Percentiles rank a stretch among this genome's conserved stretches.
phyloP scores from a whole-genome alignment of 1,140 invertebrate species.

The Copidosoma floridanum region DNA sequence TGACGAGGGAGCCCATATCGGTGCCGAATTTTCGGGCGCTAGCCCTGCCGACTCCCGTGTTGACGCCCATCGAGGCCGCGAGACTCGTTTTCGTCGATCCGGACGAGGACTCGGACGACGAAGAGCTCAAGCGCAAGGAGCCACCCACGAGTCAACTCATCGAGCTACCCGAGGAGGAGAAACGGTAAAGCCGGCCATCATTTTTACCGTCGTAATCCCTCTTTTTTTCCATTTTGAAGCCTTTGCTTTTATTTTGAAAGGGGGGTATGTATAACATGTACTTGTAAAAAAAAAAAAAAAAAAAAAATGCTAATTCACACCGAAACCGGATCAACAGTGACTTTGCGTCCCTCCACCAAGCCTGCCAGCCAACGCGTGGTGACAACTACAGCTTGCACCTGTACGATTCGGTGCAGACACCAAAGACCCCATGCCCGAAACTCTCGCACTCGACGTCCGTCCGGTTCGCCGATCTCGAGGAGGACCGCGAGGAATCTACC shows the following conservation, averaged over 20 bases:
- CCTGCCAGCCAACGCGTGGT: conserved; percentile 55
- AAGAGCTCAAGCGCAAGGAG: conserved; percentile 44
- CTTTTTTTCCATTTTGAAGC: no score
- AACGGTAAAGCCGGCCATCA: no score
- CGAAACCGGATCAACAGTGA: no score
- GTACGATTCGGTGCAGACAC: conserved; percentile 59
- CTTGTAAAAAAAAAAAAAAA: no score
- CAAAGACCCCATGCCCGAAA: conserved; percentile 61
- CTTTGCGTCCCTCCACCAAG: conserved; percentile 54
- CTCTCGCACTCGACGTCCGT: conserved; percentile 68
- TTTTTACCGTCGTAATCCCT: no score
- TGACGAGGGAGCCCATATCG: conserved; percentile 71
- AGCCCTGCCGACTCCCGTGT: conserved; percentile 63
- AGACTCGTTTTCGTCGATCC: conserved; percentile 71
- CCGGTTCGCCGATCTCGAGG: conserved; percentile 61
- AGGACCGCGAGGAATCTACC: conserved; percentile 69
- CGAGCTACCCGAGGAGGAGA: conserved; percentile 51
- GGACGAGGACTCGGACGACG: conserved; percentile 65
- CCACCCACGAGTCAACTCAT: conserved; percentile 47
- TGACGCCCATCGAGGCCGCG: conserved; percentile 69
- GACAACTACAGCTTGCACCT: conserved; percentile 64
- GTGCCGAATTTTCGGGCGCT: conserved; percentile 73
- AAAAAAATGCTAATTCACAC: no score
- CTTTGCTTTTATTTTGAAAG: no score
- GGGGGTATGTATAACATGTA: no score